Conservation (phyloP, 2,888 invertebrate genomes). For the Drosophila diplacantha region DNA sequence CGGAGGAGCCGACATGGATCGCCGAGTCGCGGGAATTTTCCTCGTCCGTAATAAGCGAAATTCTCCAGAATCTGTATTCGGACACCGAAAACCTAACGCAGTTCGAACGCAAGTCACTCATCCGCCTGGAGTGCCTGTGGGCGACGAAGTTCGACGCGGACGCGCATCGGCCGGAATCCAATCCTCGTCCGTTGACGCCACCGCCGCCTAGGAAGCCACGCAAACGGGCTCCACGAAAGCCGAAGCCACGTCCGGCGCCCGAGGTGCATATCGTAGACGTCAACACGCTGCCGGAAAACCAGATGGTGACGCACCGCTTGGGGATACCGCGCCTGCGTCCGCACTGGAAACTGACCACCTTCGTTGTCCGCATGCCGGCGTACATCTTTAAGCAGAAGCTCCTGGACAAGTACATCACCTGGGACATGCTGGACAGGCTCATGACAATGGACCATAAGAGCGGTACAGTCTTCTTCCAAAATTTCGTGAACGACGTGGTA, state of each 20-base stretch:
- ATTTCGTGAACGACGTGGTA: background rate
- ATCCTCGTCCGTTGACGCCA: background rate
- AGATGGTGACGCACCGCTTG: background rate
- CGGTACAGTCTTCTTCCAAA: background rate
- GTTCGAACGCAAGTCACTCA: accelerated
- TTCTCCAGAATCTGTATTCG: background rate
- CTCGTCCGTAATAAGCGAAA: background rate
- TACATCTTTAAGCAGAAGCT: background rate
- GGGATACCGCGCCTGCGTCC: constrained; percentile 3
- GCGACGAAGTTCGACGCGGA: background rate
- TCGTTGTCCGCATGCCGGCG: background rate
- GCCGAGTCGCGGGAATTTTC: background rate
- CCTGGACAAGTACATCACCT: background rate
- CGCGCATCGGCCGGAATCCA: background rate
- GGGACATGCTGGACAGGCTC: background rate
- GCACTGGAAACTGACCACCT: background rate
- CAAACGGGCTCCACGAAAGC: background rate
- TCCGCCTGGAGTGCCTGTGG: background rate
- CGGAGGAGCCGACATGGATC: background rate
- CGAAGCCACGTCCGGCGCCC: background rate
- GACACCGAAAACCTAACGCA: background rate
- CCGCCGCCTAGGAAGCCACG: background rate
- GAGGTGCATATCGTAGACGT: background rate
- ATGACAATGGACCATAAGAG: background rate
- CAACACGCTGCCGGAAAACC: background rate